phyloP scores from a whole-genome alignment of 2,888 invertebrate species.

The Drosophila prolongata region DNA sequence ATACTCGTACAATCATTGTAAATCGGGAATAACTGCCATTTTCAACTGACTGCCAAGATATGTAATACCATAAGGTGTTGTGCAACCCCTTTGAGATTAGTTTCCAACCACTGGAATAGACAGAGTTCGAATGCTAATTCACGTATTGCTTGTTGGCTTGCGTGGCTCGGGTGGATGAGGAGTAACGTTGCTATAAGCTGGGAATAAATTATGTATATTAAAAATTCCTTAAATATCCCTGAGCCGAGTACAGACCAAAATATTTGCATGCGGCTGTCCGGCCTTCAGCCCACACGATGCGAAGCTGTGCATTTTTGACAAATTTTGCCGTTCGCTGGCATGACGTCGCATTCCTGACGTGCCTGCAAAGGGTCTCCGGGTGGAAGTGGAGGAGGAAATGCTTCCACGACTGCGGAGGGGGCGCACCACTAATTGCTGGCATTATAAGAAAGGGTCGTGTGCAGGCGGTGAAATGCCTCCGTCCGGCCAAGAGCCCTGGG shows the following conservation, averaged over 20 bases:
- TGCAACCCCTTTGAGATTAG: no score
- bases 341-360: slow-evolving; percentile 65
- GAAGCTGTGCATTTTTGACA: slow-evolving; percentile 70
- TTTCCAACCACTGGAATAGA: background rate
- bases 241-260: slow-evolving; percentile 52
- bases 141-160: no score
- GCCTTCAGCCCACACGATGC: slow-evolving; percentile 41
- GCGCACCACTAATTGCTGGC: slow-evolving; percentile 69
- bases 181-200: background rate
- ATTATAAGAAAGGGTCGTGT: slow-evolving; percentile 63
- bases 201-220: slow-evolving; percentile 78
- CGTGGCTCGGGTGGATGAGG: background rate
- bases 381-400: slow-evolving; percentile 1
- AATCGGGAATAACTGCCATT: slow-evolving; percentile 20
- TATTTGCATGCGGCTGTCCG: slow-evolving; percentile 74
- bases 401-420: slow-evolving; percentile 32
- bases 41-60: slow-evolving; percentile 26
- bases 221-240: slow-evolving; percentile 75
- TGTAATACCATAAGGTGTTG: no score
- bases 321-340: slow-evolving; percentile 70
- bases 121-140: no score
- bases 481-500: slow-evolving; percentile 71
- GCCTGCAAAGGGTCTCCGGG: slow-evolving; percentile 17
- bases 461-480: slow-evolving; percentile 74
- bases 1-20: background rate